Evolutionary conservation across 2,113 vertebrate species (phyloP).

Genomic region (Pelecanoides urinatrix): DNA sequence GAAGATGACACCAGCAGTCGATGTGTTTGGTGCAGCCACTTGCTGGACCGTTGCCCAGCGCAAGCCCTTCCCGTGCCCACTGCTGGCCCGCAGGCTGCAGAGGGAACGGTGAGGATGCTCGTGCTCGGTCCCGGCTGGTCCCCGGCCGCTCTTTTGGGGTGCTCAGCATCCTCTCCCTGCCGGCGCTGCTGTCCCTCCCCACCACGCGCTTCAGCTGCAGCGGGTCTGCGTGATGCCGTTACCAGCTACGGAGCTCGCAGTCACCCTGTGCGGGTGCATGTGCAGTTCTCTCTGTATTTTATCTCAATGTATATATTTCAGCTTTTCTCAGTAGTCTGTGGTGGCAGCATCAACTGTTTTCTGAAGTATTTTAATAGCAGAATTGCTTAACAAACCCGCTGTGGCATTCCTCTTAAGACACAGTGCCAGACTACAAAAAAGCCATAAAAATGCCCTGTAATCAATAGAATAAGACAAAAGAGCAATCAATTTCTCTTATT

Average conservation of each 20-base stretch:
- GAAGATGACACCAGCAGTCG: not conserved
- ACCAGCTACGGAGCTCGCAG: accelerated
- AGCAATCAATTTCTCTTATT: slow-evolving; percentile 29
- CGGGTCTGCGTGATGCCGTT: accelerated
- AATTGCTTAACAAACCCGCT: not conserved
- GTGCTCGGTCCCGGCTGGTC: accelerated
- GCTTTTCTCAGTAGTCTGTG: not conserved
- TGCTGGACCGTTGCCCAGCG: accelerated
- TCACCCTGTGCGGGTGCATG: not conserved
- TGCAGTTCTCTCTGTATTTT: not conserved
- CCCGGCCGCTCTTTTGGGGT: not conserved
- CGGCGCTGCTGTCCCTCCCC: not conserved
- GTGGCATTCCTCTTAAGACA: not conserved
- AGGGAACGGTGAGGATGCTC: not conserved
- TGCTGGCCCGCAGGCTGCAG: no score
- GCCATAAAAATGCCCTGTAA: slow-evolving; percentile 10
- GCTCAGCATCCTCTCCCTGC: not conserved
- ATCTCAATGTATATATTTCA: no score
- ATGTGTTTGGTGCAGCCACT: not conserved
- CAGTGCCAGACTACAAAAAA: not conserved
- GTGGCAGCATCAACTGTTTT: not conserved
- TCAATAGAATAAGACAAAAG: slow-evolving; percentile 21
- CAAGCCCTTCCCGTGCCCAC: not conserved
- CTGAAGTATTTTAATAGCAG: not conserved
- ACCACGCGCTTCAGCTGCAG: not conserved